Evolutionary conservation across 2,888 invertebrate genomes (phyloP).

Genomic region (Eulithis testata): DNA sequence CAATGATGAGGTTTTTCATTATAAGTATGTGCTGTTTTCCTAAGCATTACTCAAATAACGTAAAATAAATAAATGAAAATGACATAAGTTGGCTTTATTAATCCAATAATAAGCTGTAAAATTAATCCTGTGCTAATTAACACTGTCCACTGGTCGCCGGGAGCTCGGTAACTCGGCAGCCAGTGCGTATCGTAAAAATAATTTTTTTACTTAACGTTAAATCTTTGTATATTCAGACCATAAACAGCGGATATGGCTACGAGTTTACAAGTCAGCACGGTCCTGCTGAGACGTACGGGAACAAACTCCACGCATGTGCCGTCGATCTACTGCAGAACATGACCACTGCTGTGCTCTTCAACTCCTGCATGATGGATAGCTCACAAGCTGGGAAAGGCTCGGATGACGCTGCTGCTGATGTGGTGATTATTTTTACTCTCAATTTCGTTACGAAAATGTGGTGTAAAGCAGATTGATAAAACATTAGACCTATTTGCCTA

Average conservation of each 20-base stretch:
- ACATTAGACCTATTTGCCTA: background rate
- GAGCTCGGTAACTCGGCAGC: too few relatives aligned
- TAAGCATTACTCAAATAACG: too few relatives aligned
- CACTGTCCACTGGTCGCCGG: too few relatives aligned
- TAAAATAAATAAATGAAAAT: too few relatives aligned
- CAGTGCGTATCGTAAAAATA: too few relatives aligned
- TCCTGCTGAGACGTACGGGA: conserved; percentile 71
- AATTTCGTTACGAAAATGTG: background rate
- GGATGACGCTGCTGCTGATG: conserved; percentile 19
- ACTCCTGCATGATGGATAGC: conserved; percentile 87
- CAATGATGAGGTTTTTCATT: too few relatives aligned
- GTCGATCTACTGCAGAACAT: conserved; percentile 75
- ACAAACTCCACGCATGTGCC: conserved; percentile 90
- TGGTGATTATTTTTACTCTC: conserved; percentile 5
- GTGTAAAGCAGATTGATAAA: background rate
- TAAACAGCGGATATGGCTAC: conserved; percentile 1
- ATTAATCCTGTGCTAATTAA: too few relatives aligned
- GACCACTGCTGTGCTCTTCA: conserved; percentile 82
- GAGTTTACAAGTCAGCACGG: conserved; percentile 26
- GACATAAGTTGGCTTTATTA: too few relatives aligned
- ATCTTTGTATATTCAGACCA: conserved; percentile 13
- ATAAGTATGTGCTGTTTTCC: too few relatives aligned
- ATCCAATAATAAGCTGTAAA: too few relatives aligned
- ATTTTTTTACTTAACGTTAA: too few relatives aligned
- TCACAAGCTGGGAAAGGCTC: conserved; percentile 13